Evolutionary conservation across 2,797 vertebrate species (phyloP), one percentile per base, ranked within the genome.

Genomic region (Onychomys torridus): DNA sequence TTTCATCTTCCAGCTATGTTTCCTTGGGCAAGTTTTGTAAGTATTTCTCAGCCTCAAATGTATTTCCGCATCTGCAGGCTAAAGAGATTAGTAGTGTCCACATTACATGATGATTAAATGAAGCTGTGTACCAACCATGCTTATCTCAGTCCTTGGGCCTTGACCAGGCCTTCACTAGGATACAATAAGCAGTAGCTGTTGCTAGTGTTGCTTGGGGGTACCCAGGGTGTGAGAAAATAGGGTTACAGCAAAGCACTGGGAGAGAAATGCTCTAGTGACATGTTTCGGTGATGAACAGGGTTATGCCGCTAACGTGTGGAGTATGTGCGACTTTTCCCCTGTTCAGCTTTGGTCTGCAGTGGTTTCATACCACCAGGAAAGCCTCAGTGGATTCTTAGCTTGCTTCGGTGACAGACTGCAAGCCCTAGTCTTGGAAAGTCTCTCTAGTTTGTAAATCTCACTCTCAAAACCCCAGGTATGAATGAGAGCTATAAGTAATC

Each of bases 1-100:
- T 92, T 94, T 88, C 13, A n/a, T 91, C 97, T 89, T 90, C 57
- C 16, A 92, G 40, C n/a, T 91, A 27, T 69, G 69, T 9, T 52
- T 93, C 27, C 34, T 90, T 55, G 11, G 40, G 9, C 29, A 96
- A 55, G 25, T 78, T 81, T 90, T 57, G 0, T 91, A 82, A 63
- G 59, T 76, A 69, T 94, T 69, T 95, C 43, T 85, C n/a, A 92
- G 69, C 23, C 4, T 95, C 40, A 81, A n/a, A 69, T 83, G 81
- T 71, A 0, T 85, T 96, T 95, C 49, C 25, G 91, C 11, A 52
- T 57, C 19, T 40, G 69, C 65, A 63, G n/a, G 89, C 16, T 82
- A 84, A 76, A 89, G 40, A 90, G 11, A 84, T 73, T 86, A 63
- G 57, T 27, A 59, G 59, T 16, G 52, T 37, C 29, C 37, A 65